Evolutionary conservation across 2,888 invertebrate genomes (phyloP).

Genomic region (Hesperia comma): DNA sequence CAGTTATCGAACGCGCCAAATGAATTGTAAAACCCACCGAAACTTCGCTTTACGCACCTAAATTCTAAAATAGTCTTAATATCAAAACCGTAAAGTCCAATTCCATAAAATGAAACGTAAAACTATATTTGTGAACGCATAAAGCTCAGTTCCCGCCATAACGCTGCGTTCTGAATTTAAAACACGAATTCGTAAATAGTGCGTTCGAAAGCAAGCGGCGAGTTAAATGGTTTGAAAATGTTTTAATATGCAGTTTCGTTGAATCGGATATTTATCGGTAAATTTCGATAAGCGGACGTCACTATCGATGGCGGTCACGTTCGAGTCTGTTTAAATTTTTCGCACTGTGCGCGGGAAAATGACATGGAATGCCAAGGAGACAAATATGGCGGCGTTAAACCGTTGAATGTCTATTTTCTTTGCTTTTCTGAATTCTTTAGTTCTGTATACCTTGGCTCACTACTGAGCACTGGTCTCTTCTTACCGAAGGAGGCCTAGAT

Average conservation of each 20-base stretch:
- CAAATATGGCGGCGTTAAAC: slow-evolving; percentile 38
- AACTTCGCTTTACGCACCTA: slow-evolving; percentile 42
- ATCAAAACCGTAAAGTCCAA: slow-evolving; percentile 19
- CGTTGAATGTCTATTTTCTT: background rate
- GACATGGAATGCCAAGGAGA: slow-evolving; percentile 48
- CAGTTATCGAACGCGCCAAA: slow-evolving; percentile 72
- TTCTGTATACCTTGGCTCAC: too few species aligned
- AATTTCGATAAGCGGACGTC: slow-evolving; percentile 64
- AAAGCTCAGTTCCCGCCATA: slow-evolving; percentile 66
- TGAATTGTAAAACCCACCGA: slow-evolving; percentile 61
- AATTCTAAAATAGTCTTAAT: slow-evolving; percentile 35
- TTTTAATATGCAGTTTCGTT: slow-evolving; percentile 69
- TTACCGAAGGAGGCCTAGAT: too few species aligned
- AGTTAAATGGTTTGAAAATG: slow-evolving; percentile 73
- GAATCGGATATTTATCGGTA: slow-evolving; percentile 68
- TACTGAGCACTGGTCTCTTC: too few species aligned
- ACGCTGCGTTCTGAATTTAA: slow-evolving; percentile 71
- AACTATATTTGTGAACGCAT: slow-evolving; percentile 59
- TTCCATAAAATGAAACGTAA: slow-evolving; percentile 32
- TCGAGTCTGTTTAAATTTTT: slow-evolving; percentile 65
- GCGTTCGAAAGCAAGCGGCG: slow-evolving; percentile 62
- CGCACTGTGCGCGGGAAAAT: slow-evolving; percentile 56
- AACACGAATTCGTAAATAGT: slow-evolving; percentile 68
- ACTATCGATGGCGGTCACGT: slow-evolving; percentile 66
- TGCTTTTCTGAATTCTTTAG: background rate